A percentile compares a stretch with the other conserved stretches of the same genome.
These are phyloP conservation scores for Danionella cerebrum DNA, from an alignment of 2,113 vertebrate genomes.

Conservation along the genomic window DNA sequence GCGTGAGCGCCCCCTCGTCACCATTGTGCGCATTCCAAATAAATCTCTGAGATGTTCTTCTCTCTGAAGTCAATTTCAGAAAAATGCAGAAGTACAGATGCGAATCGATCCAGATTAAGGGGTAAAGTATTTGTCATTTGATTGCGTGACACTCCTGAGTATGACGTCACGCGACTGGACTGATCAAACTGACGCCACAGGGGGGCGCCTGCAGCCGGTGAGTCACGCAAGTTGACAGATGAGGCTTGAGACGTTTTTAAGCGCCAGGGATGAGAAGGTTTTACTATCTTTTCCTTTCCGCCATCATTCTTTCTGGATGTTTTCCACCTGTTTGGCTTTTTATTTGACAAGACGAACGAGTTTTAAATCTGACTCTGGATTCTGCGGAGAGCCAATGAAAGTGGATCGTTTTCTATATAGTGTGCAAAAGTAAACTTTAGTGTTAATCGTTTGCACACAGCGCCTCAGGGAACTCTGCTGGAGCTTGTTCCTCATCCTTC, in stretches of 20 bases:
- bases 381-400: too few species aligned
- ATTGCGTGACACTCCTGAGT: not conserved
- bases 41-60: too few species aligned
- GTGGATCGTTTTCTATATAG: too few species aligned
- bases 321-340: not conserved
- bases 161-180: conserved; percentile 6
- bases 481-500: too few species aligned
- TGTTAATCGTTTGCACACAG: too few species aligned
- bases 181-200: conserved; percentile 37
- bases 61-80: too few species aligned
- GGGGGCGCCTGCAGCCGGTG: conserved; percentile 48
- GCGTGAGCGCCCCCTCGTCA: too few species aligned
- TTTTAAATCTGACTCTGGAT: not conserved
- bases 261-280: conserved; percentile 5
- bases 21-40: too few species aligned
- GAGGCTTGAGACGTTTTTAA: conserved; percentile 2
- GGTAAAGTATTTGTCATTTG: not conserved
- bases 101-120: too few species aligned
- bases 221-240: not conserved
- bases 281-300: not conserved
- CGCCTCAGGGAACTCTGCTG: too few species aligned
- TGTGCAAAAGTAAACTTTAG: too few species aligned
- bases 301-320: not conserved
- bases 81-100: too few species aligned
- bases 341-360: not conserved